Conservation (phyloP, 2,888 invertebrate genomes). For the Alloscopus bannaensis region DNA sequence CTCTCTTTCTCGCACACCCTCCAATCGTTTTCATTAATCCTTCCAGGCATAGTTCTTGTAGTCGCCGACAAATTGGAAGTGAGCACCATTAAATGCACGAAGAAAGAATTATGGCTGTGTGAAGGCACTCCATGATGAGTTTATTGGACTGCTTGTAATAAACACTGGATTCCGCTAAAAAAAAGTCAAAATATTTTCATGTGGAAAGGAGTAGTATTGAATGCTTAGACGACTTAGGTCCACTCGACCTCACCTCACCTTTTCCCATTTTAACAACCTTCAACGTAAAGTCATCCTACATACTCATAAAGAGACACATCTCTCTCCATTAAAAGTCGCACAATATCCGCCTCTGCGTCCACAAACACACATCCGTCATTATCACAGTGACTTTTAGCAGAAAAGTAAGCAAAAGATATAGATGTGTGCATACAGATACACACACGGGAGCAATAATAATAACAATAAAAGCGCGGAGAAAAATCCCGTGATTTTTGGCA, state of each 20-base stretch:
- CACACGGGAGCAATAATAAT: slow-evolving; percentile 28
- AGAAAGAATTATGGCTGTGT: slow-evolving; percentile 45
- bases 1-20: too few species aligned
- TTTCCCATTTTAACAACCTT: neutral
- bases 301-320: neutral
- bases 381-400: slow-evolving; percentile 8
- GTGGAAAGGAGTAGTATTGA: too few species aligned
- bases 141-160: slow-evolving; percentile 27
- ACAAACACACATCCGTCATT: slow-evolving; percentile 3
- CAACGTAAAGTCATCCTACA: neutral
- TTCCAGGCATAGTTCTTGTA: neutral
- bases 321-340: neutral
- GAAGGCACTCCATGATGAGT: slow-evolving; percentile 46
- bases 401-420: slow-evolving; percentile 19
- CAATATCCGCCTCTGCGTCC: neutral
- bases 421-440: too few species aligned
- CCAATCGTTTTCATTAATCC: too few species aligned
- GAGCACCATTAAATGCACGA: slow-evolving; percentile 35
- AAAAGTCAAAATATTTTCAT: slow-evolving; percentile 42
- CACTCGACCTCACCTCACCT: neutral
- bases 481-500: slow-evolving; percentile 11
- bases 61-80: slow-evolving; percentile 40
- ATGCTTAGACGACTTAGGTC: slow-evolving; percentile 28
- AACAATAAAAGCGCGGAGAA: slow-evolving; percentile 33
- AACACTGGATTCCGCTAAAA: neutral